A percentile compares a stretch with the other conserved stretches of the same genome.
These are phyloP conservation scores for Chloroceryle amazona DNA, from an alignment of 2,797 vertebrate genomes.

Conservation along the genomic window DNA sequence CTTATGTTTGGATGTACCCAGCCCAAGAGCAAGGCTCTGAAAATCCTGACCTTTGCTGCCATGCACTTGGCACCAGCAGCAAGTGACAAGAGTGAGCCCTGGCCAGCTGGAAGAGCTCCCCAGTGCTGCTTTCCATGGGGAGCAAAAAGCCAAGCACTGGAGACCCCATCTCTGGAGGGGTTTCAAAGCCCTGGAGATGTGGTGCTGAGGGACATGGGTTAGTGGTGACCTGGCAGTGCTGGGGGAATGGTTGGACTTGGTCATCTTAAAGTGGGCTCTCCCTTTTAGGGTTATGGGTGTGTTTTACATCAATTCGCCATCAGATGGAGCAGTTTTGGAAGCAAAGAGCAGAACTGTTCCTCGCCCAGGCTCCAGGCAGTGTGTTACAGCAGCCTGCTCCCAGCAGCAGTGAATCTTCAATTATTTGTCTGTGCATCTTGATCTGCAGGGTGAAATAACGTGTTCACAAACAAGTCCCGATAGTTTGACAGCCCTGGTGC, in stretches of 20 bases:
- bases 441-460: neutral
- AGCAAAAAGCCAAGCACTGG: neutral
- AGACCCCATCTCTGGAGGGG: neutral
- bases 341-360: neutral
- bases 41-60: neutral
- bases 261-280: neutral
- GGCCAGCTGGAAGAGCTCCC: neutral
- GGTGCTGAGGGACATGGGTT: neutral
- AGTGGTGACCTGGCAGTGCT: neutral
- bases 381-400: neutral
- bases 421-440: neutral
- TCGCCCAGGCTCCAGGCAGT: rapidly evolving
- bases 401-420: rapidly evolving
- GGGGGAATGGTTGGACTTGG: neutral
- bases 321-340: constrained; percentile 71
- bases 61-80: neutral
- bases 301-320: constrained; percentile 45
- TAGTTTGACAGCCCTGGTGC: neutral
- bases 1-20: neutral
- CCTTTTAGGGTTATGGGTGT: neutral
- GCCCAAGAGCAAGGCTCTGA: rapidly evolving
- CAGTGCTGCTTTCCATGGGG: neutral
- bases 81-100: neutral
- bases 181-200: neutral
- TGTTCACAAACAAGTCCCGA: neutral